Evolutionary conservation across 2,113 vertebrate species (phyloP), one percentile per base, ranked within the genome.

Genomic region (Neodontobutis hainanensis): DNA sequence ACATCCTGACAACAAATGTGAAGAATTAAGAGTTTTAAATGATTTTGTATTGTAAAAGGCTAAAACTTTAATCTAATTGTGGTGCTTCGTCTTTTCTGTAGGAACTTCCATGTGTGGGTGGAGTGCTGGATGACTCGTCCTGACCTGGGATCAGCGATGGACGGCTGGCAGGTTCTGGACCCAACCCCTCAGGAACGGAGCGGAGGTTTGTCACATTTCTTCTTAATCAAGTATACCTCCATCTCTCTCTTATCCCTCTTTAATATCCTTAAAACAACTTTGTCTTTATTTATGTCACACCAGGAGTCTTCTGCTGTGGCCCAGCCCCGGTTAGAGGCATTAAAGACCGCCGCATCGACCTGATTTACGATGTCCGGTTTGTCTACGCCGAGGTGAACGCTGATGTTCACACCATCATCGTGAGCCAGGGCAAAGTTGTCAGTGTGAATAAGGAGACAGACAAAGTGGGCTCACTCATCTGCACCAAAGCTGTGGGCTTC

Each of bases 81-180:
- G 7, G 2, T n/a, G 3, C n/a, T 38, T 38, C 36, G 2, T 35
- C 6, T 14, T 44, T 1, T 43, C 11, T 36, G 36, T 71, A 99
- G 97, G 97, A 98, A 98, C 84, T 99, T 94, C 86, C 97, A 99
- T 65, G 94, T 96, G 73, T 99, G 97, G 97, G 92, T 95, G 44
- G 97, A 99, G 80, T 94, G 92, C 0, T 98, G 96, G 96, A 98
- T 99, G 96, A 79, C 80, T 35, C 95, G 97, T 4, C 85, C 65
- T 0, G 96, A 99, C 85, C 88, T 97, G 53, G 81, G 76, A 0
- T 12, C 60, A 0, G 90, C 59, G 3, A 94, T 92, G 0, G 90
- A 95, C 0, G 97, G 97, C 11, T 99, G 97, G 97, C 97, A 99
- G 87, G 95, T 77, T 11, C 79, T 99, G 19, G 97, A 99, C 81